Evolutionary conservation across 2,888 invertebrate genomes (phyloP).

Genomic region (Caenorhabditis becei): DNA sequence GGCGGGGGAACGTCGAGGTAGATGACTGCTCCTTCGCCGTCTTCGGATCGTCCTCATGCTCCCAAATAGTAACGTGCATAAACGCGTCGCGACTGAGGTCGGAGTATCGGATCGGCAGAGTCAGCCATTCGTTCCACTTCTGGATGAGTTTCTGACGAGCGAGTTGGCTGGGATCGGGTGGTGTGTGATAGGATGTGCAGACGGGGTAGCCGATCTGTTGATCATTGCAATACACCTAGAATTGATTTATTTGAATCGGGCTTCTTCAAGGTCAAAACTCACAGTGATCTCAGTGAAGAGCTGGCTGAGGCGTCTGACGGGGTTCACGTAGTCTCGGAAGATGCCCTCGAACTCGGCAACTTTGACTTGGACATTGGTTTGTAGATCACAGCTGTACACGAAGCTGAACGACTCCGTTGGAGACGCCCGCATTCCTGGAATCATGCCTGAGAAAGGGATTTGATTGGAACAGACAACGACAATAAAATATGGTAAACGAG

Average conservation of each 20-base stretch:
- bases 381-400: slow-evolving; percentile 71
- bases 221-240: slow-evolving; percentile 77
- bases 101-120: slow-evolving; percentile 76
- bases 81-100: slow-evolving; percentile 78
- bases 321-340: slow-evolving; percentile 64
- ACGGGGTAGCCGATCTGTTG: slow-evolving; percentile 75
- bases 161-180: slow-evolving; percentile 52
- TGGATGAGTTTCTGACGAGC: slow-evolving; percentile 70
- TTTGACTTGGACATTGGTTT: slow-evolving; percentile 66
- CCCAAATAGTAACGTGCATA: slow-evolving; percentile 78
- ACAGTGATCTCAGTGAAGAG: slow-evolving; percentile 65
- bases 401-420: slow-evolving; percentile 61
- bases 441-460: slow-evolving; percentile 17
- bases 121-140: slow-evolving; percentile 77
- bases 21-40: neutral
- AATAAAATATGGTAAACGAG: neutral
- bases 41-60: slow-evolving; percentile 51
- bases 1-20: slow-evolving; percentile 41
- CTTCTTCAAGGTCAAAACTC: neutral
- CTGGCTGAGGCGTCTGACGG: slow-evolving; percentile 62
- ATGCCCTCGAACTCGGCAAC: slow-evolving; percentile 68
- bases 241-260: neutral
- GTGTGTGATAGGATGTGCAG: slow-evolving; percentile 71
- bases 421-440: slow-evolving; percentile 48
- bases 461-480: neutral